Conservation (phyloP, 2,113 vertebrate species). For the Grallaria varia region DNA sequence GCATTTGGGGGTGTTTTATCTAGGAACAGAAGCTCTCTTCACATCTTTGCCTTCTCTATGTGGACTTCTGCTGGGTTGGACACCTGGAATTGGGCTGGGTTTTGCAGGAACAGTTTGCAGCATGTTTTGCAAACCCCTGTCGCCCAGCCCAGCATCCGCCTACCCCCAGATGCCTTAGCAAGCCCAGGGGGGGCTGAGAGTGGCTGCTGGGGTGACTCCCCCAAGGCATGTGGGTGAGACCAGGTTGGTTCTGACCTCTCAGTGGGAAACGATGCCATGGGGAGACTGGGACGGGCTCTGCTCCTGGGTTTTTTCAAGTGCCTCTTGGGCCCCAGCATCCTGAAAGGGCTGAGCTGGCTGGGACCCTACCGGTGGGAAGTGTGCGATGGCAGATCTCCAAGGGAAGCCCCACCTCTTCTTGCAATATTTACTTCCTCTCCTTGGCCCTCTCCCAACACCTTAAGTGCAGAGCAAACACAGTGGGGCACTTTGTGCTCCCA, state of each 20-base stretch:
- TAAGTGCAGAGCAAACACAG: not conserved
- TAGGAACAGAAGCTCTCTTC: not conserved
- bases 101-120: not conserved
- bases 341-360: not conserved
- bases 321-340: conserved; percentile 13
- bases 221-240: not conserved
- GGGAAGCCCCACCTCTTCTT: conserved; percentile 59
- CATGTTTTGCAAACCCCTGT: accelerated
- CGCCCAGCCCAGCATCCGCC: not conserved
- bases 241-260: not conserved
- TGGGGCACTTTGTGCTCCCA: not conserved
- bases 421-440: conserved; percentile 56
- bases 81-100: not conserved
- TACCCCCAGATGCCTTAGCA: not conserved
- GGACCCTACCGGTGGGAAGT: not conserved
- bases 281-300: not conserved
- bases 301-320: not conserved
- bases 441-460: not conserved
- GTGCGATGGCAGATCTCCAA: not conserved
- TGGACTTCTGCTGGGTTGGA: not conserved
- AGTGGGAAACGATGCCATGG: not conserved
- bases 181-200: not conserved
- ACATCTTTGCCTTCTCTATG: not conserved
- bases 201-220: not conserved
- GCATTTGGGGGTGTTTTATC: not conserved